Base-by-base conservation (phyloP, 1,140 invertebrate species). In the Drosophila azteca region DNA sequence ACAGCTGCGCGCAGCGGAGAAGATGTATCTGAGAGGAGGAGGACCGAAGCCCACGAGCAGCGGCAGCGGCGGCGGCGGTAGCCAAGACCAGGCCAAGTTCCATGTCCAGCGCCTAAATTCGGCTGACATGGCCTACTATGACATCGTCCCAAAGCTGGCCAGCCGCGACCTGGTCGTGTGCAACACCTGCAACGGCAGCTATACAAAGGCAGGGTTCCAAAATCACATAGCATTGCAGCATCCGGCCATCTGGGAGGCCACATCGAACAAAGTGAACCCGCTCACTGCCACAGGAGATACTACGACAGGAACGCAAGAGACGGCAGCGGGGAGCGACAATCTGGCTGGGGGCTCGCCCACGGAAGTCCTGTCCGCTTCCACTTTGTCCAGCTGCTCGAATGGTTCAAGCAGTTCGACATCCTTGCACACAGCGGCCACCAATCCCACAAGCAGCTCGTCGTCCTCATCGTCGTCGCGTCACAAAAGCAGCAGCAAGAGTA, bases 211-310 rank as follows among this genome's bases (percentile, higher is more conserved):
- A 1, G 90, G 90, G 20, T 91, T 91, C 54, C 85, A 84, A 20
- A 83, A 91, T 67, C 90, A 91, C 43, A 79, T 91, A 43, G 90
- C 81, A 2, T 46, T 91, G 35, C 90, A 91, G 58, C 90, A 91
- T 76, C 90, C 90, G 5, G 61, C 41, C 31, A 63, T 88, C 6
- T 91, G 90, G 90, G 80, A 87, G 50, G 66, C 82, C n/a, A 67
- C 73, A 31, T 72, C 90, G 17, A 74, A 70, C 65, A 91, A 91
- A 60, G 11, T 88, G 46, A 66, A 51, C 51, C 71, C 57, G 9
- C 26, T 49, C 9, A 58, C 26, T 53, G 53, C 41, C 51, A 54
- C 46, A 51, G 55, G 51, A 49, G 20, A 63, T 58, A 67, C 41
- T 57, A 39, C 77, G 1, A 68, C 64, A 17, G 87, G 73, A 53